Evolutionary conservation across 2,888 invertebrate species (phyloP), one percentile per base, ranked within the genome.

Genomic region (Trisateles emortualis): DNA sequence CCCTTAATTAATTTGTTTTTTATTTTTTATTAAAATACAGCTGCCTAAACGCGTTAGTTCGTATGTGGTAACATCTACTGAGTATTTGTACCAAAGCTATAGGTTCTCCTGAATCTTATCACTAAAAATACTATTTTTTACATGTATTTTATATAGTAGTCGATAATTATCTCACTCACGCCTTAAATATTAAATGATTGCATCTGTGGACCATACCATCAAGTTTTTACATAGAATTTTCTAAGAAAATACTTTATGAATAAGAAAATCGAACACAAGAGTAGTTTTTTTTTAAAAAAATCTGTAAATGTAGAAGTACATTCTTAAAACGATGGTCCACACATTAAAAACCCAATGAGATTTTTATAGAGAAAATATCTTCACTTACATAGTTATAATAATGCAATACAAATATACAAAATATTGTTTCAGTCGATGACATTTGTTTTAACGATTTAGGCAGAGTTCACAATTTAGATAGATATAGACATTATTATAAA

Each of bases 1-100:
- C 66, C 67, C 72, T 72, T 68, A 62, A 64, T 55, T 68, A 71
- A 70, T 68, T 66, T 72, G 66, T 72, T 57, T 67, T 41, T 53
- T 61, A n/a, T n/a, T 52, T 33, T 47, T 53, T 33, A 54, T 52
- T 54, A 62, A 63, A 74, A 69, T 72, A 78, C 70, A 85, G 84
- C 84, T 83, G 86, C 85, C 83, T 79, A 71, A 69, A 67, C 55
- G 51, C 57, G 55, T 64, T 57, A 54, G 42, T 74, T 68, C 67
- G 66, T 73, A 74, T 65, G 77, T 81, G 87, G 88, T 88, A 89
- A 88, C 87, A 80, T 79, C 80, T 86, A 88, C 83, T 87, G 89
- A 91, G 90, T 90, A 90, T 91, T 91, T 91, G 90, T 90, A 90
- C 91, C 91, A 84, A 87, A 82, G 79, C 81, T 79, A 80, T 59